Percentiles rank a stretch among this genome's conserved stretches.
Evolutionary conservation across 2,888 invertebrate genomes (phyloP).

Genomic region (Resseliella maxima): DNA sequence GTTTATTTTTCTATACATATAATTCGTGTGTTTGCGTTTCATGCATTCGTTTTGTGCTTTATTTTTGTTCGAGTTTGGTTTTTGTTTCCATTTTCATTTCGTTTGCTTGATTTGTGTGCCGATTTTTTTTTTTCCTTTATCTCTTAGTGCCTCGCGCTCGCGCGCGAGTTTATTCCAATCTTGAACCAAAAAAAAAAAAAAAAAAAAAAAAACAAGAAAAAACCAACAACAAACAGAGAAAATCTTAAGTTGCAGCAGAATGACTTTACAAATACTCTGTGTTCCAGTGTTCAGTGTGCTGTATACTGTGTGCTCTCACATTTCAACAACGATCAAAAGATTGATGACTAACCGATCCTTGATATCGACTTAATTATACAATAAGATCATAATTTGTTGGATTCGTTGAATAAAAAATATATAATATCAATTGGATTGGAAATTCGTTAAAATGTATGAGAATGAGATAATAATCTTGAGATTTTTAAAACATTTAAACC

Average conservation of each 20-base stretch:
- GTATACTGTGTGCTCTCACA: background rate
- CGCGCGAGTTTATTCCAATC: too few relatives aligned
- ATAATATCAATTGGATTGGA: background rate
- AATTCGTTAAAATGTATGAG: conserved; percentile 14
- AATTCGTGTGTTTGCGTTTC: conserved; percentile 41
- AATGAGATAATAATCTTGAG: background rate
- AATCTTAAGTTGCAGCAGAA: background rate
- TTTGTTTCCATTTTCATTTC: conserved; percentile 39
- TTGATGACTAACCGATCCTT: background rate
- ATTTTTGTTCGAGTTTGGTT: background rate
- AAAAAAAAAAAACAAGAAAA: too few relatives aligned
- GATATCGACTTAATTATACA: conserved; percentile 38
- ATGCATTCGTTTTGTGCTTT: conserved; percentile 13
- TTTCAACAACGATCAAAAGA: background rate
- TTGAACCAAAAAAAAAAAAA: too few relatives aligned
- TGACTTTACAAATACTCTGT: background rate
- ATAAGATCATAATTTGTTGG: conserved; percentile 44
- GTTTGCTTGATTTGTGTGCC: conserved; percentile 19
- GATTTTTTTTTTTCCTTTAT: background rate
- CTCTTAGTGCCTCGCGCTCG: background rate
- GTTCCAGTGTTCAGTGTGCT: too few relatives aligned
- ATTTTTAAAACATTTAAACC: too few relatives aligned
- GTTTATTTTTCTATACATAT: conserved; percentile 21
- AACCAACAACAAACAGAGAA: too few relatives aligned
- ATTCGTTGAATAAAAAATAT: background rate